Percentiles rank a stretch among this genome's conserved stretches.
Conservation (phyloP, 30 jellyfish, hydroid and myxozoan genomes). For the Mastigias papua region DNA sequence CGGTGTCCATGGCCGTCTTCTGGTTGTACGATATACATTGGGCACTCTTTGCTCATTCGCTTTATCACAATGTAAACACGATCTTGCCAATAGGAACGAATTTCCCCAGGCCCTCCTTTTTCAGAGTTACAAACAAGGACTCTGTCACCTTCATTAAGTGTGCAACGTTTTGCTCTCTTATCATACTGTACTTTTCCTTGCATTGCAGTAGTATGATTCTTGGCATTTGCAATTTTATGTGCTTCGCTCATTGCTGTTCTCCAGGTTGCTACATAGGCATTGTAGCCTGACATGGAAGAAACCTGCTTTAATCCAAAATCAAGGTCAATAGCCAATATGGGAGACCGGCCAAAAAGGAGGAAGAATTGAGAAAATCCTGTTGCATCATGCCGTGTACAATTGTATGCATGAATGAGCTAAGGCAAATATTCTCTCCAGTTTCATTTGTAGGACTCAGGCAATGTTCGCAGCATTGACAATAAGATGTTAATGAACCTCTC, state of each 20-base stretch:
- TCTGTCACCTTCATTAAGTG: not conserved
- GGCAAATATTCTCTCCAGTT: too few relatives aligned
- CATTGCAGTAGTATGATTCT: slow-evolving; percentile 1
- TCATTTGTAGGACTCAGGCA: too few relatives aligned
- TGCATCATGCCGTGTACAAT: too few relatives aligned
- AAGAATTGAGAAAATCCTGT: too few relatives aligned
- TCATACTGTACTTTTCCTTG: not conserved
- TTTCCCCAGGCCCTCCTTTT: slow-evolving; percentile 28
- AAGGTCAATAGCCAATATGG: not conserved
- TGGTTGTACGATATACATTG: slow-evolving; percentile 38
- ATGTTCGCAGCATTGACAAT: too few relatives aligned
- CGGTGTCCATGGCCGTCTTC: slow-evolving; percentile 47
- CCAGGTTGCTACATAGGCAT: slow-evolving; percentile 37
- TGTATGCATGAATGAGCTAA: too few relatives aligned
- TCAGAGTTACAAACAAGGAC: not conserved
- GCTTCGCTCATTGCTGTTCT: slow-evolving; percentile 26
- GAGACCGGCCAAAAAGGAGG: not conserved
- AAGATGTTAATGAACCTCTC: too few relatives aligned
- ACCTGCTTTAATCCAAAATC: not conserved
- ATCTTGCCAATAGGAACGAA: slow-evolving; percentile 22
- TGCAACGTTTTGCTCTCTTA: not conserved
- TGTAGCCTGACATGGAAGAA: slow-evolving; percentile 2
- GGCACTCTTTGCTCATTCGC: slow-evolving; percentile 12
- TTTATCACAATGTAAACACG: slow-evolving; percentile 12
- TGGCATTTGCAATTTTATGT: slow-evolving; percentile 38